These are phyloP conservation scores for Lithophane ornitopus DNA, from an alignment of 2,888 invertebrate species.

Conservation along the genomic window DNA sequence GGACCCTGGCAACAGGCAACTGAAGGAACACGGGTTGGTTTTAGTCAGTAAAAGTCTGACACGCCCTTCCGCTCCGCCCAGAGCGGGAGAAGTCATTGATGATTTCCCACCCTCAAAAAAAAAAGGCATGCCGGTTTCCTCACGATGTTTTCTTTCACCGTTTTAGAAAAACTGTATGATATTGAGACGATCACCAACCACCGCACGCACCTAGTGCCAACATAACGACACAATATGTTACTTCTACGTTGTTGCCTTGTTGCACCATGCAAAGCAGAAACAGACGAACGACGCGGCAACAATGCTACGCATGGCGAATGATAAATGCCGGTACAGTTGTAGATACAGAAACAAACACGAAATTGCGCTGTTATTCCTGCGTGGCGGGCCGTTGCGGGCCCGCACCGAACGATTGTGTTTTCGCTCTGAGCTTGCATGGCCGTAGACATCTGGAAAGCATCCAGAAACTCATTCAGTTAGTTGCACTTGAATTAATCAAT, in stretches of 20 bases:
- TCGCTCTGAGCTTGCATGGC: constrained; percentile 55
- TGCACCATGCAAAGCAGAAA: not conserved
- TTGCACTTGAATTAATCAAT: constrained; percentile 87
- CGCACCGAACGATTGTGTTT: constrained; percentile 30
- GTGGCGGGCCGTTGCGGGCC: not conserved
- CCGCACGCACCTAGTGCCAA: not conserved
- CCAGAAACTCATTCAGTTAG: constrained; percentile 83
- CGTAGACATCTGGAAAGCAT: constrained; percentile 76
- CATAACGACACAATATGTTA: constrained; percentile 19
- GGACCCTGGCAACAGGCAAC: no score
- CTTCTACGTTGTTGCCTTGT: constrained; percentile 23
- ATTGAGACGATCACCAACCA: not conserved
- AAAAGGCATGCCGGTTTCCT: no score
- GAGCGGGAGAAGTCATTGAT: no score
- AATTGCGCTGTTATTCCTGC: constrained; percentile 1
- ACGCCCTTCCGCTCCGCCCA: no score
- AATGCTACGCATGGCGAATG: constrained; percentile 39
- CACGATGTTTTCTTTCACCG: no score
- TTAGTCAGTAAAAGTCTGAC: no score
- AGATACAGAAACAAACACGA: constrained; percentile 17
- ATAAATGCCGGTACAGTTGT: constrained; percentile 26
- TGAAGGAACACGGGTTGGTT: no score
- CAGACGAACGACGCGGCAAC: constrained; percentile 1
- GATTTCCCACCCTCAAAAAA: no score
- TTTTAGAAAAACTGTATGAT: not conserved